Evolutionary conservation across 2,888 invertebrate species (phyloP).

Genomic region (Bimastos eiseni): DNA sequence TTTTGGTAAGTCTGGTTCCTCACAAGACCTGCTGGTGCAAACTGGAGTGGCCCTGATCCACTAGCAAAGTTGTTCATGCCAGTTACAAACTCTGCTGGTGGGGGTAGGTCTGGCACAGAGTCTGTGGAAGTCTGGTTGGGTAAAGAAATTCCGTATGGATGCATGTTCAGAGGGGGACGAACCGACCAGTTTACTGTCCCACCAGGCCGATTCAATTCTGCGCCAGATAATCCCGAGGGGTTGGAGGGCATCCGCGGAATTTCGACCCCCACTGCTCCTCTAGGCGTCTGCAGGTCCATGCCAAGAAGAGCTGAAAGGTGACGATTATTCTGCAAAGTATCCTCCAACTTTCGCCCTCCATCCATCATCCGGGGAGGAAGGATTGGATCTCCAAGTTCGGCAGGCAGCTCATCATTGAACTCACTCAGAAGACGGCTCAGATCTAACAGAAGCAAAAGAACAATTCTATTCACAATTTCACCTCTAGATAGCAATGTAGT

Average conservation of each 20-base stretch:
- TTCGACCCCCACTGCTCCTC: constrained; percentile 17
- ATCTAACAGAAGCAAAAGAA: background rate
- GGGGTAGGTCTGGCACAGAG: background rate
- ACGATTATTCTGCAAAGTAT: constrained; percentile 9
- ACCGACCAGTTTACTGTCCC: background rate
- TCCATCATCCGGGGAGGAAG: background rate
- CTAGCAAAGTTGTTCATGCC: constrained; percentile 13
- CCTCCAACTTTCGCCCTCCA: constrained; percentile 14
- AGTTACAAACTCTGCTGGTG: background rate
- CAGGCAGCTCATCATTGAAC: constrained; percentile 6
- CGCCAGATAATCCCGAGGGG: background rate
- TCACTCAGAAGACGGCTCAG: constrained; percentile 8
- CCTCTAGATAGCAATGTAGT: background rate
- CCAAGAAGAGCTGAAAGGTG: constrained; percentile 13
- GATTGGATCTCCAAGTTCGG: background rate
- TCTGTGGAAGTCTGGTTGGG: constrained; percentile 13
- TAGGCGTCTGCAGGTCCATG: background rate
- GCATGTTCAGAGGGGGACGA: background rate
- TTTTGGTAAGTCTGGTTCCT: background rate
- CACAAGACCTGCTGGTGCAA: background rate
- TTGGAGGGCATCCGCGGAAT: background rate
- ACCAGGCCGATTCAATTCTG: background rate
- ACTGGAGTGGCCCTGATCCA: background rate
- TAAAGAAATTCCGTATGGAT: background rate
- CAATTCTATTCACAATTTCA: background rate